Evolutionary conservation across 2,797 vertebrate species (phyloP).

Genomic region (Amniataba percoides): DNA sequence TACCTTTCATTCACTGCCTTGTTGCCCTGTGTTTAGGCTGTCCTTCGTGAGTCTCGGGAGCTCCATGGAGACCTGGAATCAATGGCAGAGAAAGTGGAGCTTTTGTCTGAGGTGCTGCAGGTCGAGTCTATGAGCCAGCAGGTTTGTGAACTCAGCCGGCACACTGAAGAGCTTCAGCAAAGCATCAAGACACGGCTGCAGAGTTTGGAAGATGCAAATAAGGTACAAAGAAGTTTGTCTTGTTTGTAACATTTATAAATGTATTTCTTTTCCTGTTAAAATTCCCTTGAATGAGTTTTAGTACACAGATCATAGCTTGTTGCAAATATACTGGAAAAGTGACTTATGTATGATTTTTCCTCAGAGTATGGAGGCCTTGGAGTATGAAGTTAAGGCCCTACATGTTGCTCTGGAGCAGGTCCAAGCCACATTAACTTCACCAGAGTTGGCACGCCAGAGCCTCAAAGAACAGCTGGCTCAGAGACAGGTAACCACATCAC

Average conservation of each 20-base stretch:
- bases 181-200: conserved; percentile 88
- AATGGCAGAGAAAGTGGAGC: conserved; percentile 91
- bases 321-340: background rate
- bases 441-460: conserved; percentile 92
- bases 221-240: conserved; percentile 77
- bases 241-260: background rate
- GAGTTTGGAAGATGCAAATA: conserved; percentile 94
- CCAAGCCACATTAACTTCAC: conserved; percentile 91
- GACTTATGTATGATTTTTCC: conserved; percentile 17
- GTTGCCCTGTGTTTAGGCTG: conserved; percentile 78
- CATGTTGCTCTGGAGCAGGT: conserved; percentile 93
- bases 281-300: background rate
- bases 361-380: conserved; percentile 96
- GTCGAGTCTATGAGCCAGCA: conserved; percentile 92
- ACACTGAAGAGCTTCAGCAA: conserved; percentile 92
- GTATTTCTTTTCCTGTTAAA: background rate
- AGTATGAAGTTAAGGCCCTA: conserved; percentile 91
- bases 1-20: background rate
- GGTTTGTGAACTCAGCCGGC: conserved; percentile 91
- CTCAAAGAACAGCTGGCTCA: conserved; percentile 96
- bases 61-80: conserved; percentile 92
- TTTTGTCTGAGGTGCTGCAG: conserved; percentile 90
- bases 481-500: conserved; percentile 89
- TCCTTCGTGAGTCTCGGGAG: conserved; percentile 94
- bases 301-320: background rate